These are phyloP conservation scores for Spermophilus dauricus DNA, from an alignment of 2,113 vertebrate genomes.

Conservation along the genomic window DNA sequence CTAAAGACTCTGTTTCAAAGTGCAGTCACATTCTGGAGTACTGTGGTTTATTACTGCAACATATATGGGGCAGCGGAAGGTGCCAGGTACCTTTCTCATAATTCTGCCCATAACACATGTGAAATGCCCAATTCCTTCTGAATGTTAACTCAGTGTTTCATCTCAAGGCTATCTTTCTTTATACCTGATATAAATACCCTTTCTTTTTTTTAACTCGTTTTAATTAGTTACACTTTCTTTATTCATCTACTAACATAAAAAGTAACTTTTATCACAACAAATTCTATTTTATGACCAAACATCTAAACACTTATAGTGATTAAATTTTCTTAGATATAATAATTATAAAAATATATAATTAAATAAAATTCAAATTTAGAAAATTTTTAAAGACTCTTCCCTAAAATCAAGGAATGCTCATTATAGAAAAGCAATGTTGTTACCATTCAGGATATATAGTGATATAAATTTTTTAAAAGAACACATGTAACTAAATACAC, in stretches of 20 bases:
- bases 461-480: neutral
- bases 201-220: neutral
- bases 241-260: neutral
- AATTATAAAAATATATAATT: neutral
- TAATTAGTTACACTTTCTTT: neutral
- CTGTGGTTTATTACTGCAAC: neutral
- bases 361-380: constrained; percentile 9
- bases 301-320: neutral
- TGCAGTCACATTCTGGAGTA: neutral
- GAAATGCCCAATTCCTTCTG: neutral
- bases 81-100: neutral
- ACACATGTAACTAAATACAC: neutral
- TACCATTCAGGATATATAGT: neutral
- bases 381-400: neutral
- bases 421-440: neutral
- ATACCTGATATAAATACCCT: neutral
- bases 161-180: neutral
- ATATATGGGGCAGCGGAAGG: too few relatives aligned
- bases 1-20: neutral
- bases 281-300: neutral
- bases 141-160: neutral
- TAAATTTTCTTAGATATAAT: neutral
- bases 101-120: neutral
- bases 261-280: too few relatives aligned
- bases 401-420: neutral